These are phyloP conservation scores for Babylonia areolata DNA, from an alignment of 1,140 invertebrate species.

Conservation along the genomic window DNA sequence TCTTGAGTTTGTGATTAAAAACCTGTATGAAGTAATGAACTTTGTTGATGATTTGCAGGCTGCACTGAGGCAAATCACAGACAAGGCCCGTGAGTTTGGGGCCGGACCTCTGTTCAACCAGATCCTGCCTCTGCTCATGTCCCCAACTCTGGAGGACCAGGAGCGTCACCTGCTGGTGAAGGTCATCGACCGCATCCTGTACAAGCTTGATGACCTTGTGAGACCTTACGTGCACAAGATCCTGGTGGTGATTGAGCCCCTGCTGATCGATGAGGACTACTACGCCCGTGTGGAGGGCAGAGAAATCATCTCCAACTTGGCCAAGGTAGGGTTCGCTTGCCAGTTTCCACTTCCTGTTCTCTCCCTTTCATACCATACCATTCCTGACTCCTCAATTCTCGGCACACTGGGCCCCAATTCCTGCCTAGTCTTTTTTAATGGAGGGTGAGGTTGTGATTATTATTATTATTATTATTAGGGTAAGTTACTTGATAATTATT, in stretches of 20 bases:
- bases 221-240: constrained; percentile 99
- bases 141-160: constrained; percentile 99
- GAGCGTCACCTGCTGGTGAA: constrained; percentile 99
- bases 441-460: too few species aligned
- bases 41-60: constrained; percentile 77
- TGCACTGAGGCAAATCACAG: constrained; percentile 97
- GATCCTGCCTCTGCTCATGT: constrained; percentile 98
- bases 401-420: too few species aligned
- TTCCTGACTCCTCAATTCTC: too few species aligned
- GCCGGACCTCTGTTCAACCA: constrained; percentile 99
- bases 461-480: too few species aligned
- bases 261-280: constrained; percentile 99
- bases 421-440: too few species aligned
- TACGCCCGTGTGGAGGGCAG: constrained; percentile 99
- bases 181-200: constrained; percentile 98
- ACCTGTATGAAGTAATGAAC: too few species aligned
- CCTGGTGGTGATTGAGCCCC: constrained; percentile 98
- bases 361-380: too few species aligned
- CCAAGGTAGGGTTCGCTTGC: constrained; percentile 87
- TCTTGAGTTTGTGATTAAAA: too few species aligned
- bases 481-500: too few species aligned
- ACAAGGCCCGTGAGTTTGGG: constrained; percentile 98
- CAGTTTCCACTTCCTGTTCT: too few species aligned
- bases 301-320: constrained; percentile 99
- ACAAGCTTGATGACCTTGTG: constrained; percentile 99